Percentiles rank a stretch among this genome's conserved stretches.
These are phyloP conservation scores for Parnassius smintheus DNA, from an alignment of 2,888 invertebrate genomes.

Conservation along the genomic window DNA sequence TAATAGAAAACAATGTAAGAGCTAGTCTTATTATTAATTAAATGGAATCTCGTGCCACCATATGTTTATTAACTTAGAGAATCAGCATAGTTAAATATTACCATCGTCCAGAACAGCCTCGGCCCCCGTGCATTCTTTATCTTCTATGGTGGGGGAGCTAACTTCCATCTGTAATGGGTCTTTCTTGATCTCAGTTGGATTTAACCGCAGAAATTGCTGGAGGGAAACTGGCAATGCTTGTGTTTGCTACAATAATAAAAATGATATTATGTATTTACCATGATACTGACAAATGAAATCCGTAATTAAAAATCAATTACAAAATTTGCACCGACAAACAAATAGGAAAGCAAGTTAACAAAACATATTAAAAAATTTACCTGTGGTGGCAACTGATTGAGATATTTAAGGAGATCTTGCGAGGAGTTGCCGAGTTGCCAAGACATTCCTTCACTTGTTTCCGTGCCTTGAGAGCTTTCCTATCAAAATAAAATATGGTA, in stretches of 20 bases:
- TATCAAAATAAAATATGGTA: constrained; percentile 31
- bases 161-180: constrained; percentile 44
- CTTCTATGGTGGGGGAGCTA: constrained; percentile 33
- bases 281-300: no score
- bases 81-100: background rate
- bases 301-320: no score
- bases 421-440: constrained; percentile 52
- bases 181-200: constrained; percentile 51
- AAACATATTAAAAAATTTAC: constrained; percentile 35
- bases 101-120: constrained; percentile 59
- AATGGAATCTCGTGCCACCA: no score
- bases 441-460: constrained; percentile 48
- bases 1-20: no score
- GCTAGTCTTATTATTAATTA: no score
- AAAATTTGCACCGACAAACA: no score
- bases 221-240: constrained; percentile 64
- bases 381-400: constrained; percentile 63
- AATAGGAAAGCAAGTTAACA: no score
- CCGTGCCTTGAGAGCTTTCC: constrained; percentile 69
- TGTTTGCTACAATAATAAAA: constrained; percentile 51
- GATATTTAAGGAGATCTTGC: constrained; percentile 63
- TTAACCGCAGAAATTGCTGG: constrained; percentile 68
- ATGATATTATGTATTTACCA: no score
- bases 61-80: no score
- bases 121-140: constrained; percentile 43